A percentile compares a stretch with the other conserved stretches of the same genome.
Evolutionary conservation across 2,113 vertebrate genomes (phyloP).

Genomic region (Opisthocomus hoazin): DNA sequence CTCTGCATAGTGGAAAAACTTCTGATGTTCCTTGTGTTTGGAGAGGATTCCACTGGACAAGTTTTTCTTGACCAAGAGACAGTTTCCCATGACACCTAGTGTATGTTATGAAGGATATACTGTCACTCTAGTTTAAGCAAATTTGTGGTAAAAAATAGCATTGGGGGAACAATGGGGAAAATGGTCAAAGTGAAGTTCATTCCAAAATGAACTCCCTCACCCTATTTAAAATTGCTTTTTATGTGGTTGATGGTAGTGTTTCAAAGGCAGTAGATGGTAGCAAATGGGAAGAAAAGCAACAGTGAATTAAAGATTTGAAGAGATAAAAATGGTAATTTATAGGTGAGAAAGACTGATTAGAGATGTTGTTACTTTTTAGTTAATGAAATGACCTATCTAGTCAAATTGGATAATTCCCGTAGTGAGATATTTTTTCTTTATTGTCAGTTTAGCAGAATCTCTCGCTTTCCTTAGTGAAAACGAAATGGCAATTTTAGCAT

Average conservation of each 20-base stretch:
- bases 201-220: background rate
- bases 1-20: background rate
- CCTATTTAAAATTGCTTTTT: background rate
- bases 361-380: conserved; percentile 35
- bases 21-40: background rate
- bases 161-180: background rate
- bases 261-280: background rate
- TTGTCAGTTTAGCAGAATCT: conserved; percentile 35
- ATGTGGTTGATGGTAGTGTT: background rate
- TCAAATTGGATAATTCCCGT: background rate
- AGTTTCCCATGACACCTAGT: background rate
- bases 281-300: conserved; percentile 25
- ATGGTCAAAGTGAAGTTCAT: background rate
- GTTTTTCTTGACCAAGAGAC: background rate
- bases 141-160: background rate
- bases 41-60: background rate
- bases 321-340: conserved; percentile 15
- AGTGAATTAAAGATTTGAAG: conserved; percentile 32
- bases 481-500: conserved; percentile 47
- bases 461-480: conserved; percentile 6
- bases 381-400: conserved; percentile 46
- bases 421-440: conserved; percentile 32
- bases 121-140: background rate
- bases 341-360: conserved; percentile 10
- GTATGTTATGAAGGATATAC: background rate